These are phyloP conservation scores for Drosophila birchii DNA, from an alignment of 2,888 invertebrate genomes.

Conservation along the genomic window DNA sequence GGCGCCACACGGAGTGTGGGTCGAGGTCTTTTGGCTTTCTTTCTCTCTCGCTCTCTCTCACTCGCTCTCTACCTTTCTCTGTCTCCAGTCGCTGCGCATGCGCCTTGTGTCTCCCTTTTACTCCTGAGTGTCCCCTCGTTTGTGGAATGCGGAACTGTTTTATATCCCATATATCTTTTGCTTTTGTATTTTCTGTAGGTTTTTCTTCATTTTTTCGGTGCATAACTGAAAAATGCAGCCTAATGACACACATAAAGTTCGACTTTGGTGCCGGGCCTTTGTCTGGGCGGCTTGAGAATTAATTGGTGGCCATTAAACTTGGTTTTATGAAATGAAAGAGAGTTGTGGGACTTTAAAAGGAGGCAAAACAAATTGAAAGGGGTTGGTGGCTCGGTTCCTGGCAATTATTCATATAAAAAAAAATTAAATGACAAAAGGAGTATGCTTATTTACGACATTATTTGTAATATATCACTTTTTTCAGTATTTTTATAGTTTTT, in stretches of 20 bases:
- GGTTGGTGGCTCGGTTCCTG: slow-evolving; percentile 21
- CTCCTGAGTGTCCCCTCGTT: slow-evolving; percentile 7
- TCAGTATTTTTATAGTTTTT: too few species aligned
- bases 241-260: slow-evolving; percentile 46
- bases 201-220: slow-evolving; percentile 9
- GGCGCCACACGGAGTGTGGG: slow-evolving; percentile 57
- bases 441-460: slow-evolving; percentile 28
- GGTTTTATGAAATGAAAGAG: slow-evolving; percentile 32
- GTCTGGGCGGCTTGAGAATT: slow-evolving; percentile 28
- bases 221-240: slow-evolving; percentile 45
- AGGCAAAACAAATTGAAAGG: slow-evolving; percentile 28
- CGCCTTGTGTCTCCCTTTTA: slow-evolving; percentile 13
- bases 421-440: slow-evolving; percentile 31
- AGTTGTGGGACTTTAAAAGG: slow-evolving; percentile 4
- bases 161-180: slow-evolving; percentile 5
- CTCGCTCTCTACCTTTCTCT: background rate
- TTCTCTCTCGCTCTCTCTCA: background rate
- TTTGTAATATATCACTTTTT: slow-evolving; percentile 21
- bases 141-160: slow-evolving; percentile 43
- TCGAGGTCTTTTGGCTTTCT: slow-evolving; percentile 25
- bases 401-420: slow-evolving; percentile 9
- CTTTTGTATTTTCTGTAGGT: slow-evolving; percentile 12
- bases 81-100: slow-evolving; percentile 26
- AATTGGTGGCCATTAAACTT: slow-evolving; percentile 45
- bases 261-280: slow-evolving; percentile 9